Conservation (phyloP, 64 coral and sea anemone genomes). For the Pocillopora verrucosa region DNA sequence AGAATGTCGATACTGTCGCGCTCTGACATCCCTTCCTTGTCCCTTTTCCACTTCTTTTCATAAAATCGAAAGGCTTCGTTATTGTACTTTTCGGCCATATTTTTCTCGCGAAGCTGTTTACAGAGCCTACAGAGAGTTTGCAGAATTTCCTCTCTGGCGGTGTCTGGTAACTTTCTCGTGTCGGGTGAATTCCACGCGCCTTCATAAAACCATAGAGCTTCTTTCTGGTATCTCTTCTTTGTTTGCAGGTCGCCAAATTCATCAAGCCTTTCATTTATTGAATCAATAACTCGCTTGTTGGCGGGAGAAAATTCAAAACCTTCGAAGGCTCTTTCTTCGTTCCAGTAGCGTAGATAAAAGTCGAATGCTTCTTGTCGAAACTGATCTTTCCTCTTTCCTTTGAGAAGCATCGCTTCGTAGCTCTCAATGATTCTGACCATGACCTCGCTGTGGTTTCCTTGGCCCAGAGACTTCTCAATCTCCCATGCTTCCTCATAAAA, state of each 20-base stretch:
- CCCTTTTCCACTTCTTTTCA: slow-evolving; percentile 10
- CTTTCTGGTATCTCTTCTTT: not conserved
- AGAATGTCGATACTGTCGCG: not conserved
- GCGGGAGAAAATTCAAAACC: not conserved
- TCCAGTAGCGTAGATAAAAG: not conserved
- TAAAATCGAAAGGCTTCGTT: not conserved
- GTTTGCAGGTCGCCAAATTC: not conserved
- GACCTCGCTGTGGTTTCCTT: slow-evolving; percentile 21
- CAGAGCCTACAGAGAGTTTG: not conserved
- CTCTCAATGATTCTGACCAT: not conserved
- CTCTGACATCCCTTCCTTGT: not conserved
- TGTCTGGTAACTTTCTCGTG: not conserved
- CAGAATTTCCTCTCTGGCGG: not conserved
- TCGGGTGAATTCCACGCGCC: slow-evolving; percentile 26
- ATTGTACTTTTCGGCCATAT: not conserved
- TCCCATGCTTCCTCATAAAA: slow-evolving; percentile 41
- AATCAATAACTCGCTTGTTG: not conserved
- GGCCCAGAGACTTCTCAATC: slow-evolving; percentile 37
- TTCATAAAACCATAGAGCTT: slow-evolving; percentile 32
- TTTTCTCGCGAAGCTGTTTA: not conserved
- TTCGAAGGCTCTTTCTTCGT: not conserved
- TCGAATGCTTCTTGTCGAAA: not conserved
- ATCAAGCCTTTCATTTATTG: not conserved
- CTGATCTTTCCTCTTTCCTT: not conserved
- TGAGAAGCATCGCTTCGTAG: not conserved